These are phyloP conservation scores for Isaurus tuberculatus DNA, from an alignment of 92 coral and sea anemone genomes.

Conservation along the genomic window DNA sequence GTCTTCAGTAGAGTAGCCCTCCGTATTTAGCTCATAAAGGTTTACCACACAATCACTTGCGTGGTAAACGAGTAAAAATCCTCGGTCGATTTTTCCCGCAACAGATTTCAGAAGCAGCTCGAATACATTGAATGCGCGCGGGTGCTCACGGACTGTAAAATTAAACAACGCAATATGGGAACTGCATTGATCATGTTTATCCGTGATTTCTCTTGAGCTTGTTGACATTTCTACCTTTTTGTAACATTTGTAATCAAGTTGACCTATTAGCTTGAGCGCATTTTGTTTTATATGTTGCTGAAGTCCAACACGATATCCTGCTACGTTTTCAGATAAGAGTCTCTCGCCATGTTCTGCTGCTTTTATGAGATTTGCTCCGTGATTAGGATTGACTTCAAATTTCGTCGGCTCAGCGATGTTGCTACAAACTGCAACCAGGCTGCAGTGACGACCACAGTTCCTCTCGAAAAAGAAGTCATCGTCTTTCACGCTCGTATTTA, in stretches of 20 bases:
- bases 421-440: constrained; percentile 23
- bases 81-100: constrained; percentile 21
- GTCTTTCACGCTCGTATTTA: constrained; percentile 32
- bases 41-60: constrained; percentile 20
- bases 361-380: constrained; percentile 22
- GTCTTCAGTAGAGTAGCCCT: constrained; percentile 13
- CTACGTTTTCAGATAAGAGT: constrained; percentile 8
- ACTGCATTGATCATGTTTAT: not conserved
- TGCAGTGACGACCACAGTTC: constrained; percentile 43
- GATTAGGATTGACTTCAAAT: constrained; percentile 16
- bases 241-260: constrained; percentile 34
- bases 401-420: constrained; percentile 27
- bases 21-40: constrained; percentile 24
- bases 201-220: not conserved
- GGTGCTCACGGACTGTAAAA: constrained; percentile 43
- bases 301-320: constrained; percentile 37
- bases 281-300: constrained; percentile 27
- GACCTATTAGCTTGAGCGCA: constrained; percentile 3
- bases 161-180: constrained; percentile 34
- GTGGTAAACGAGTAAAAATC: constrained; percentile 11
- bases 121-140: constrained; percentile 41
- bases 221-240: not conserved
- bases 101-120: constrained; percentile 29
- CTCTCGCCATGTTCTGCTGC: constrained; percentile 37
- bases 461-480: constrained; percentile 43